Base-by-base conservation (phyloP, 2,113 vertebrate genomes). In the Dascyllus trimaculatus region DNA sequence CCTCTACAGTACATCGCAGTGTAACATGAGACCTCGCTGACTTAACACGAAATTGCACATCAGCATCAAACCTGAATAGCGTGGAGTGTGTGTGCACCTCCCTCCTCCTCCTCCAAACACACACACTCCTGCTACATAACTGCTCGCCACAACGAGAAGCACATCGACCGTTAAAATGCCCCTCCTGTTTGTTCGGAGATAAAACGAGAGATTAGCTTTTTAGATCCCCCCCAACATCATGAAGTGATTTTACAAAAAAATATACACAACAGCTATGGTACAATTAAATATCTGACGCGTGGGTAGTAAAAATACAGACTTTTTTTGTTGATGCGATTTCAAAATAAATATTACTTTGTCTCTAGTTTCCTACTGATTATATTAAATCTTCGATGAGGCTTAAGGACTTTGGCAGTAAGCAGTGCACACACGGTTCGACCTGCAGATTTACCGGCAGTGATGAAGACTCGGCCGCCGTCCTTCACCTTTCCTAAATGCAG, bases 371-470 rank as follows among this genome's bases (percentile, higher is more conserved):
- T 71, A 71, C 66, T 26, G 59, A 88, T 85, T 88, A 82, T 90
- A 90, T 88, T 72, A 84, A 77, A 81, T 91, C 62, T 87, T 81
- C 22, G 0, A 78, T 71, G 82, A 91, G 71, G 70, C 71, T 82
- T 85, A 61, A 85, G 74, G 81, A 80, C 84, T 93, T 93, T 93
- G 93, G 92, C 91, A 88, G 84, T 78, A 84, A 86, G 82, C 75
- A 62, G 80, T 71, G 78, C 74, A 91, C 75, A 79, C 71, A 64
- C 0, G n/a, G 29, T 45, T 71, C 51, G 46, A 77, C 53, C 78
- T 51, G 52, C 56, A 73, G 2, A 43, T n/a, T 66, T 4, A 69
- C 46, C 40, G 53, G 60, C 72, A 83, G 69, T 51, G 45, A 51
- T 19, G 13, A 40, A 26, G 46, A 63, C 48, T 71, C 46, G 38